Evolutionary conservation across 2,888 invertebrate genomes (phyloP), one percentile per base, ranked within the genome.

Genomic region (Xestia ashworthii): DNA sequence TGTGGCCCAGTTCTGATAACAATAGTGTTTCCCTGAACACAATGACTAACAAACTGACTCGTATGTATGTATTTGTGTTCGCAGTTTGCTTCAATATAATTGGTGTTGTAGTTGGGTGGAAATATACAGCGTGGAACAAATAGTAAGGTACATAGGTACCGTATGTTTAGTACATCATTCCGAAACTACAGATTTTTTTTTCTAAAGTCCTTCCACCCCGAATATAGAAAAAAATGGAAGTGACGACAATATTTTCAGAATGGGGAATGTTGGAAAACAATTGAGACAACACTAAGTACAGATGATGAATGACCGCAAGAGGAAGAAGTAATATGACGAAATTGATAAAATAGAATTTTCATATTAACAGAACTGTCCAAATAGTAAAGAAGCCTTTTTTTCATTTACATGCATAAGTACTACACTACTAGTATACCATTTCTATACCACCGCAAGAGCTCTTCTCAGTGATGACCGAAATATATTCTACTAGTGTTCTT

Each of bases 21-120:
- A 69, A 79, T 79, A 19, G 58, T 38, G 53, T 50, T 68, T 11
- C 25, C 65, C 60, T 71, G 55, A 55, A 53, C 22, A 71, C 32
- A 66, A 48, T 11, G 8, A 44, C 46, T 48, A 38, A 44, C 44
- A 19, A 73, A 55, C 22, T 8, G 12, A 74, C 53, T 55, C 19
- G 16, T 71, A 8, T 38, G 22, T 22, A 22, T 67, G 5, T 46
- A 16, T 32, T 22, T 67, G 16, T 19, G 19, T 12, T 72, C 25
- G 22, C 1, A 66, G 66, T 73, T 74, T 74, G 44, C 19, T 50
- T n/a, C 16, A n/a, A 65, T n/a, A 44, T n/a, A 44, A 14, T 8
- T 65, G 64, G n/a, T 41, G 14, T 22, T 41, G 41, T 41, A n/a
- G 64, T 60, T 32, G 32, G 8, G 32, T 16, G 16, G 32, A 60